A percentile compares a stretch with the other conserved stretches of the same genome.
Conservation (phyloP, 2,888 invertebrate species). For the Drosophila stalkeri region DNA sequence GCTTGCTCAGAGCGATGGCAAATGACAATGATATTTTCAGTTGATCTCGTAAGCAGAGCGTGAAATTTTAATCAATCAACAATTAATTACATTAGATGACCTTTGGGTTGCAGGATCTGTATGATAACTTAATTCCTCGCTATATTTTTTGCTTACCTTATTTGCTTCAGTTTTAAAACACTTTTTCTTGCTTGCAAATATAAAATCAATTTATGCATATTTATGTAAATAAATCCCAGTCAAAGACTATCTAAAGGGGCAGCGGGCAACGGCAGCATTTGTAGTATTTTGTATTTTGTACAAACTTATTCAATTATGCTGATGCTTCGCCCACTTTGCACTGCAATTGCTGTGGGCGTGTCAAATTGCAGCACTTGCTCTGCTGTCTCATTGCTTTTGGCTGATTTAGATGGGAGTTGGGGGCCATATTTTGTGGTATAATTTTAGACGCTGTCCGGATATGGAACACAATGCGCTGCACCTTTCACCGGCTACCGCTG, state of each 20-base stretch:
- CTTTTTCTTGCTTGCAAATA: too few species aligned
- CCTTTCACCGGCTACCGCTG: conserved; percentile 31
- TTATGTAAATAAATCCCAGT: neutral
- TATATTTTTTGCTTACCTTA: too few species aligned
- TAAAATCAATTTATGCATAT: too few species aligned
- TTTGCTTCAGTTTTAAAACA: too few species aligned
- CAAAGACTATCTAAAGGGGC: neutral
- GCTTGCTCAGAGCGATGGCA: too few species aligned
- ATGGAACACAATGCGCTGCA: conserved; percentile 50
- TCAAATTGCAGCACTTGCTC: conserved; percentile 43
- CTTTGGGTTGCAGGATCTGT: too few species aligned
- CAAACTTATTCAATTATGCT: conserved; percentile 39
- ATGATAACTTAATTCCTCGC: too few species aligned
- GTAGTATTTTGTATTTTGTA: conserved; percentile 5
- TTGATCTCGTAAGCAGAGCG: too few species aligned
- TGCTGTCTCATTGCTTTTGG: conserved; percentile 53
- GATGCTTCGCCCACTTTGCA: neutral
- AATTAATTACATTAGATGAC: too few species aligned
- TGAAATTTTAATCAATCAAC: too few species aligned
- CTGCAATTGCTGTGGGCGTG: conserved; percentile 49
- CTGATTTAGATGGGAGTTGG: conserved; percentile 38
- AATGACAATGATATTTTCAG: too few species aligned
- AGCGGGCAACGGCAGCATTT: neutral
- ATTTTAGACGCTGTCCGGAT: conserved; percentile 47
- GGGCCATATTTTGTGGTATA: conserved; percentile 45